Conservation (phyloP, 2,113 vertebrate species). For the Podarcis muralis region DNA sequence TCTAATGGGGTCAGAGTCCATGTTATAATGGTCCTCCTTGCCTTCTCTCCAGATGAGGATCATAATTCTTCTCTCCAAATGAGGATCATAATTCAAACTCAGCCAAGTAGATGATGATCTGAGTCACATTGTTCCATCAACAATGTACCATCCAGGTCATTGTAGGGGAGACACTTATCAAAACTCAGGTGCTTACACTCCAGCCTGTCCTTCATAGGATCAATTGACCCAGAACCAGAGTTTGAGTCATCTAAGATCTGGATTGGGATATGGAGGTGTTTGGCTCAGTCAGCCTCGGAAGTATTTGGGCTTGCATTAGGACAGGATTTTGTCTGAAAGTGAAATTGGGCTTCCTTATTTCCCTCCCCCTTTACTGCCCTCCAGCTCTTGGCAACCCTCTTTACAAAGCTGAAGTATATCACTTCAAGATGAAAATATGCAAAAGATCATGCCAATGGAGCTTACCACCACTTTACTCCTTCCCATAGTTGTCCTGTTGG, state of each 20-base stretch:
- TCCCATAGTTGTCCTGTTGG: neutral
- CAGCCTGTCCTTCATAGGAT: neutral
- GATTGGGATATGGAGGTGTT: neutral
- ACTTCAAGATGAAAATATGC: neutral
- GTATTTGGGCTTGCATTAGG: neutral
- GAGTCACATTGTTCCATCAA: neutral
- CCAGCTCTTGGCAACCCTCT: neutral
- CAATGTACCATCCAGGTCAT: neutral
- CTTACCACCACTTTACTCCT: neutral
- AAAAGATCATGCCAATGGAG: neutral
- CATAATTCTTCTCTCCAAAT: neutral
- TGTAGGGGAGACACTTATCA: neutral
- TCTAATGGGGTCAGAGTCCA: conserved; percentile 21
- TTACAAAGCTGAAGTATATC: neutral
- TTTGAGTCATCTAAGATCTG: neutral
- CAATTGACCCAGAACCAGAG: neutral
- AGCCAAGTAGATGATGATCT: neutral
- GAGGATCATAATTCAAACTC: neutral
- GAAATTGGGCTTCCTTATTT: neutral
- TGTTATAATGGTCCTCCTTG: neutral
- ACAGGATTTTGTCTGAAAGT: neutral
- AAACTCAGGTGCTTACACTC: neutral
- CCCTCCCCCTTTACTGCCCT: neutral
- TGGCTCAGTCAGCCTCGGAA: no score
- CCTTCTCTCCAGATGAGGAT: neutral